phyloP scores from a whole-genome alignment of 2,888 invertebrate species.

The Disparrhopalites patrizii region DNA sequence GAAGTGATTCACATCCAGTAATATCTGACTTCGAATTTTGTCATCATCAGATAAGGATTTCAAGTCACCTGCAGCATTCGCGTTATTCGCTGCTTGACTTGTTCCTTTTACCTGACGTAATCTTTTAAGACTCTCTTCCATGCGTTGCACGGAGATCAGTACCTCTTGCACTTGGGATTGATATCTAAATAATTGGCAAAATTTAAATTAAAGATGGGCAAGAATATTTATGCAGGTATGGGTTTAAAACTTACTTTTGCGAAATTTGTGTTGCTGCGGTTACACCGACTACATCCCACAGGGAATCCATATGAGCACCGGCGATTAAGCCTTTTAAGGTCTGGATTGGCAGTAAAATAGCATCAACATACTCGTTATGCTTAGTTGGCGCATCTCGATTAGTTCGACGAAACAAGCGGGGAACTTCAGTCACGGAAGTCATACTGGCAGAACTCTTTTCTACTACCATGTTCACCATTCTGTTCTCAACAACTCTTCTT shows the following conservation, averaged over 20 bases:
- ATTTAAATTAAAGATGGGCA: background rate
- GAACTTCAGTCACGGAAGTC: conserved; percentile 75
- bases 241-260: conserved; percentile 31
- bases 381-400: conserved; percentile 80
- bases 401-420: conserved; percentile 84
- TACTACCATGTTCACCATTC: conserved; percentile 35
- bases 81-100: conserved; percentile 51
- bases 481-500: conserved; percentile 32
- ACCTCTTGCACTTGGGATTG: conserved; percentile 71
- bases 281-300: conserved; percentile 39
- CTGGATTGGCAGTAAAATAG: conserved; percentile 50
- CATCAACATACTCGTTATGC: conserved; percentile 73
- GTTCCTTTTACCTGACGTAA: conserved; percentile 75
- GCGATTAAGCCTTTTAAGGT: conserved; percentile 31
- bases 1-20: conserved; percentile 77
- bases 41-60: conserved; percentile 75
- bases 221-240: background rate
- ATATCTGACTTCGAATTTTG: conserved; percentile 86
- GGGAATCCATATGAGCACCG: conserved; percentile 10
- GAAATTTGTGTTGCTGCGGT: conserved; percentile 35
- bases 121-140: conserved; percentile 87
- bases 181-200: conserved; percentile 50
- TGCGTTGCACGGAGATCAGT: conserved; percentile 86
- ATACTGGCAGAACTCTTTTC: conserved; percentile 36
- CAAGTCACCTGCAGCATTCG: conserved; percentile 51